phyloP scores from a whole-genome alignment of 1,140 invertebrate genomes.

The Nephotettix cincticeps region DNA sequence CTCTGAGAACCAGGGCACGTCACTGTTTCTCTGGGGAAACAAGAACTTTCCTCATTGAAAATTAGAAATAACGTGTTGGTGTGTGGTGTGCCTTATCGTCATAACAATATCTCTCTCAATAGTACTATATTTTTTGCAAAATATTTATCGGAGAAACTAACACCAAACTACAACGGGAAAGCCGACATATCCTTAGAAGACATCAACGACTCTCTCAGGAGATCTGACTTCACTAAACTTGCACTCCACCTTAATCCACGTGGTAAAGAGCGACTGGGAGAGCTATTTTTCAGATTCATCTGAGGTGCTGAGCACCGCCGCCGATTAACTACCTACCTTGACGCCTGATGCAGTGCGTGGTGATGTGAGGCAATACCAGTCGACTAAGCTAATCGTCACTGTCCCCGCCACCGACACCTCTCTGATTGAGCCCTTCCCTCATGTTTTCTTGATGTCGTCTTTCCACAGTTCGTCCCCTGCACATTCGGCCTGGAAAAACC shows the following conservation, averaged over 20 bases:
- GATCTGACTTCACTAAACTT: conserved; percentile 21
- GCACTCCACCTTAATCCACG: conserved; percentile 20
- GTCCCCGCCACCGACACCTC: too few species aligned
- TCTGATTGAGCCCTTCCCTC: too few species aligned
- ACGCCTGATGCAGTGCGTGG: conserved; percentile 24
- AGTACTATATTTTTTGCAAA: not conserved
- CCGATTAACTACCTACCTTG: too few species aligned
- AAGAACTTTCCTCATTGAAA: not conserved
- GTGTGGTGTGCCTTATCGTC: not conserved
- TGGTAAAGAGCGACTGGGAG: conserved; percentile 18
- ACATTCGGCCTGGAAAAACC: too few species aligned
- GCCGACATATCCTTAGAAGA: conserved; percentile 3
- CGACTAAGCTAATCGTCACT: too few species aligned
- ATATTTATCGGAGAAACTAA: not conserved
- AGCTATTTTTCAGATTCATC: too few species aligned
- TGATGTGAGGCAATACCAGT: too few species aligned
- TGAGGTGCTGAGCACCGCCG: too few species aligned
- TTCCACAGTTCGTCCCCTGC: too few species aligned
- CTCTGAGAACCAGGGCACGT: not conserved
- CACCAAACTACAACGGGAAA: not conserved
- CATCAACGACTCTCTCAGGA: conserved; percentile 1
- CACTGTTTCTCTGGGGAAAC: not conserved
- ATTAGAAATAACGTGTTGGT: not conserved
- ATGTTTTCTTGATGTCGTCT: too few species aligned
- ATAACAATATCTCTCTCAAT: not conserved